Evolutionary conservation across 2,113 vertebrate species (phyloP), one percentile per base, ranked within the genome.

Genomic region (Crocuta crocuta): DNA sequence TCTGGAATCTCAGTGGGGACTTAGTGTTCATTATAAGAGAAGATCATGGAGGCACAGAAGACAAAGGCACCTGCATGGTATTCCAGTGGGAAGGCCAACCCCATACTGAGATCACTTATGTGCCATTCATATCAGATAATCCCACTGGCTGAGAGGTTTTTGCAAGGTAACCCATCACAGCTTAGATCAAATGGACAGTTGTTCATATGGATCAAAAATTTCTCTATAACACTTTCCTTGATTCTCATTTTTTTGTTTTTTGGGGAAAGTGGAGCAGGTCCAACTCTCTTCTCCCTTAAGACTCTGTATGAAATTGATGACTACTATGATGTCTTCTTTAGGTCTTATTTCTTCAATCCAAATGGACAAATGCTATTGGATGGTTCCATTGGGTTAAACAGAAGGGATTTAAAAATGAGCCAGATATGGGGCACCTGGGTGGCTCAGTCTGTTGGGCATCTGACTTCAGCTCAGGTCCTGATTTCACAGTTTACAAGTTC

Each of bases 1-100:
- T 85, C 91, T 90, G 92, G 70, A 86, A 70, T 87, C 45, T 95
- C 89, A 96, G 50, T 68, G 50, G 87, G 79, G 65, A 50, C 70
- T 78, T 92, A 39, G 23, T 94, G 74, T 92, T 88, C 87, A 80
- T 89, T 85, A 68, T 26, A 85, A 85, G 53, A 78, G 89, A 68
- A 88, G 65, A 82, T 35, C 7, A 70, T 4, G 23, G 88, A 63
- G 45, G 63, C 15, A 2, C 6, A 12, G 53, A 94, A 66, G 88
- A 82, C 65, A 71, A 80, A 84, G 61, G 45, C 43, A 28, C 53
- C 84, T 53, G 50, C 8, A 31, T 73, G 78, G 73, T 45, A 48
- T 79, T 66, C 55, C 10, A 4, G 78, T 23, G 19, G 85, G 53
- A 73, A 1, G 8, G 53, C 19, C 43, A 78, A 8, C 17, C 50